Base-by-base conservation (phyloP, 2,113 vertebrate species). In the Lipophrys pholis region DNA sequence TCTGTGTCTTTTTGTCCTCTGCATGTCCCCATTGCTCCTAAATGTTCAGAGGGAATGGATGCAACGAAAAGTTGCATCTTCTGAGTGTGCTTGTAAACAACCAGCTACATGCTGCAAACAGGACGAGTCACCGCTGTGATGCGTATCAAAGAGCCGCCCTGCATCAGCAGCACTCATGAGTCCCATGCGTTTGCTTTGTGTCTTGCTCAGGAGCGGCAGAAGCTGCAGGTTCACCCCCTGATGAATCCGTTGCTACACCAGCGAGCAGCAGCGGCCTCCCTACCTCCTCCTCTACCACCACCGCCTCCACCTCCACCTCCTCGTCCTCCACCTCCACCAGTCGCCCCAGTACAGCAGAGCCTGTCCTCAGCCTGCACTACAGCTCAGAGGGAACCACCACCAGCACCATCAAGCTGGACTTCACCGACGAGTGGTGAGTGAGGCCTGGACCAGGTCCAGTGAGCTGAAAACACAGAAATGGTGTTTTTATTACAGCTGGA, bases 351-450 rank as follows among this genome's bases (percentile, higher is more conserved):
- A 83, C 94, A 73, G 94, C 95, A 75, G 97, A 99, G 90, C 97
- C 97, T 0, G 95, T 99, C 84, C 94, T 99, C 75, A 98, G 97
- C 87, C 94, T 99, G 64, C 97, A 98, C 91, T 99, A 98, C 91
- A 99, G 98, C 91, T 98, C 98, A 50, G 96, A 99, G 93, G 98
- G 98, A 87, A 99, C 98, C 0, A 99, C 97, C 57, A 96, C 96
- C 91, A 99, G 98, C 93, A 99, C 98, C 69, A 99, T 99, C 91
- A 98, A 98, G 93, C 93, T 99, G 85, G 95, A 97, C 93, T 99
- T 99, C 91, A 99, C 97, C 14, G 98, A 99, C 76, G 97, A 99
- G 88, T 99, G 98, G 98, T 98, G 94, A 96, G 94, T 54, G 36
- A 53, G 8, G 41, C 11, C n/a, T n/a, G n/a, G n/a, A n/a, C n/a